phyloP scores from a whole-genome alignment of 2,797 vertebrate species.

The Alca torda region DNA sequence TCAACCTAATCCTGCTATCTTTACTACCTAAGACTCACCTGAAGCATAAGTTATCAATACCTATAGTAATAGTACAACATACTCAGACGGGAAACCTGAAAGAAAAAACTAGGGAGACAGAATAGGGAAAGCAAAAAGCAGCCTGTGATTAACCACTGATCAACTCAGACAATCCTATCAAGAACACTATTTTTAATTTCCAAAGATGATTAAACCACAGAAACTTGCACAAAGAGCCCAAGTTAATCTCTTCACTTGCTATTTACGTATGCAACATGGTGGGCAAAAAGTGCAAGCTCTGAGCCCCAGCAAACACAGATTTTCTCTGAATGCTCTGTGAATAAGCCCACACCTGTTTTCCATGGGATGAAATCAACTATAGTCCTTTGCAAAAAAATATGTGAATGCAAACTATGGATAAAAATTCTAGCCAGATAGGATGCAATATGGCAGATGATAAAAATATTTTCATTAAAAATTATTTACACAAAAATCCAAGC shows the following conservation, averaged over 20 bases:
- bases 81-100: background rate
- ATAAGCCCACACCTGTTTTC: background rate
- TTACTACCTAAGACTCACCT: background rate
- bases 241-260: background rate
- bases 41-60: background rate
- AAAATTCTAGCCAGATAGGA: background rate
- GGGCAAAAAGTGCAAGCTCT: background rate
- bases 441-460: background rate
- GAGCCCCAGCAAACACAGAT: background rate
- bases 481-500: background rate
- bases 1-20: background rate
- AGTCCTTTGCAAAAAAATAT: background rate
- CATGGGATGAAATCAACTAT: background rate
- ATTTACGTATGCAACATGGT: background rate
- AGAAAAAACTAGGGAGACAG: background rate
- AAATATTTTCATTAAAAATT: background rate
- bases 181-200: background rate
- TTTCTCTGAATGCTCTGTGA: background rate
- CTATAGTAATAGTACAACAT: background rate
- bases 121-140: background rate
- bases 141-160: background rate
- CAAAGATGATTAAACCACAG: background rate
- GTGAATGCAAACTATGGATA: background rate
- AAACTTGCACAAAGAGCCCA: background rate
- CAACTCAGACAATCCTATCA: background rate